Evolutionary conservation across 2,113 vertebrate species (phyloP), one percentile per base, ranked within the genome.

Genomic region (Menura novaehollandiae): DNA sequence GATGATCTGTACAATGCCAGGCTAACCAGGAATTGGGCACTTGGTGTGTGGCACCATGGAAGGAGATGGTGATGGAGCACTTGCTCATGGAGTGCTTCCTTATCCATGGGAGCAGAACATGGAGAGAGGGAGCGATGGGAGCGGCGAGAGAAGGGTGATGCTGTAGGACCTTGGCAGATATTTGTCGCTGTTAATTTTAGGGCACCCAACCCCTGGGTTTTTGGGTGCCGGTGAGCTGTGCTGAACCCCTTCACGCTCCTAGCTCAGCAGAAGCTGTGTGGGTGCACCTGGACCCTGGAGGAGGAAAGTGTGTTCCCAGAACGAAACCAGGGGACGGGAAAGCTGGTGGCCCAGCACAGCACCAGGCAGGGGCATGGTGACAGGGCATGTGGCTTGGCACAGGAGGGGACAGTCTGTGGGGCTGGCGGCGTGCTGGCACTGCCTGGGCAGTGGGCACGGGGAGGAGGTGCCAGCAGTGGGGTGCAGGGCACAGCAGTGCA

Each of bases 281-380:
- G 33, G 46, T 81, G 59, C 7, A 1, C 11, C 53, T 47, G 44
- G 67, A 28, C 17, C 22, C 17, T n/a, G 56, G 47, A 78, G 26
- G 24, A 68, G 24, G 43, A 69, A 80, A 53, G 41, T 15, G 3
- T 4, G 8, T 80, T 80, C 62, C 63, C 49, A 22, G 53, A 64
- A 47, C 0, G 76, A 67, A 82, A 64, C 33, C 4, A 1, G 35
- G 23, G 21, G 12, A n/a, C 0, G 0, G 41, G 39, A 53, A 77
- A 55, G 37, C 58, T 43, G 82, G 32, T 85, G 92, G 39, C 75
- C 43, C 26, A 33, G 30, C 46, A 39, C 18, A 35, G 23, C 33
- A 26, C 9, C 14, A 5, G 56, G 22, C 21, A 60, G 49, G 35
- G 44, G 15, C 35, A 44, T 17, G 64, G 39, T 60, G 80, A 28